A percentile compares a stretch with the other conserved stretches of the same genome.
Conservation (phyloP, 2,797 vertebrate genomes). For the Phrynocephalus vlangalii region DNA sequence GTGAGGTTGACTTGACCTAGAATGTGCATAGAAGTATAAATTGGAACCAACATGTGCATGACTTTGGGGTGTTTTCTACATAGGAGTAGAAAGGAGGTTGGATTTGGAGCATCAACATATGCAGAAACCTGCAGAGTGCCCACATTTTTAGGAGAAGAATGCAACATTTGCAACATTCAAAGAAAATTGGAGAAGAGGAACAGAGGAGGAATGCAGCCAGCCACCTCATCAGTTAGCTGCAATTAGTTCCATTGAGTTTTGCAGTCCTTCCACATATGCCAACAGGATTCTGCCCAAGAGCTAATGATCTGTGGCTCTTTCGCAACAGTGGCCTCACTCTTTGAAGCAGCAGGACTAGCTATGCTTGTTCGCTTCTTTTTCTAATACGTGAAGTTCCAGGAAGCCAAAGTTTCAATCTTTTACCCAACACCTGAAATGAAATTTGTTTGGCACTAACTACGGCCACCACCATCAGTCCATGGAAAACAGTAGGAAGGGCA, state of each 20-base stretch:
- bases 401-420: background rate
- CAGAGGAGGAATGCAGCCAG: too few species aligned
- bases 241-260: too few species aligned
- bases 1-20: too few species aligned
- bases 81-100: background rate
- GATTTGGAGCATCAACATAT: background rate
- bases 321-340: too few species aligned
- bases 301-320: background rate
- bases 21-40: too few species aligned
- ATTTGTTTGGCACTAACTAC: background rate
- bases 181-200: too few species aligned
- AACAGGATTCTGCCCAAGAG: too few species aligned
- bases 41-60: too few species aligned
- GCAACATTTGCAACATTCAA: background rate
- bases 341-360: too few species aligned
- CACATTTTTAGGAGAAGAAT: background rate
- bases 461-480: background rate
- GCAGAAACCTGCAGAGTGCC: background rate
- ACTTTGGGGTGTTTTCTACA: background rate
- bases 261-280: too few species aligned
- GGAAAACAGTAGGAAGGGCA: background rate
- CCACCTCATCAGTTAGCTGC: too few species aligned
- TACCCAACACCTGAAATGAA: background rate
- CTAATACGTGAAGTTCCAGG: background rate
- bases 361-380: too few species aligned